A percentile compares a stretch with the other conserved stretches of the same genome.
Conservation (phyloP, 2,888 invertebrate species). For the Dimorphilus gyrociliatus region DNA sequence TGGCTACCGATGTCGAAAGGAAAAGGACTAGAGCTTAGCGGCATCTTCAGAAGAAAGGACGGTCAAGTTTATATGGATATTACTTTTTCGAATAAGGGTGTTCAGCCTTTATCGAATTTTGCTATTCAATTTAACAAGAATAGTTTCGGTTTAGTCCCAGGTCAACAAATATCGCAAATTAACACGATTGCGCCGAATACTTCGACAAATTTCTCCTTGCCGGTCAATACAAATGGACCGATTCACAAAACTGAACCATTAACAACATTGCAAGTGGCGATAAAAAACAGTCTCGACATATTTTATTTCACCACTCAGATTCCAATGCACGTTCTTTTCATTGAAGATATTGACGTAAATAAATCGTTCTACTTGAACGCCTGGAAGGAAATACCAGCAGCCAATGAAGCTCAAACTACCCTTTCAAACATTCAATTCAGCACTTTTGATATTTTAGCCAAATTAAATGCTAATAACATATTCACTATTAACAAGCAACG, state of each 20-base stretch:
- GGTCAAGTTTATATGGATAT: background rate
- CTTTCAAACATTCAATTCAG: no score
- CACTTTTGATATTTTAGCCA: no score
- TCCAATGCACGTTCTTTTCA: slow-evolving; percentile 71
- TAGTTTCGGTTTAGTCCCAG: slow-evolving; percentile 77
- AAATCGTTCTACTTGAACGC: slow-evolving; percentile 83
- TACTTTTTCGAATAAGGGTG: background rate
- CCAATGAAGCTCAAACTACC: slow-evolving; percentile 81
- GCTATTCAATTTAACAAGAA: slow-evolving; percentile 1
- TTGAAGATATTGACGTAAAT: slow-evolving; percentile 83
- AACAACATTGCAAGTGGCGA: slow-evolving; percentile 84
- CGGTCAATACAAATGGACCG: slow-evolving; percentile 66
- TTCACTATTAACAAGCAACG: slow-evolving; percentile 96
- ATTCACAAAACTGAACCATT: slow-evolving; percentile 95
- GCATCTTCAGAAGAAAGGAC: no score
- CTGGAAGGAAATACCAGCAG: slow-evolving; percentile 93
- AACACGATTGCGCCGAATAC: slow-evolving; percentile 64
- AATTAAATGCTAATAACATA: slow-evolving; percentile 86
- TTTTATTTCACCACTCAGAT: slow-evolving; percentile 85
- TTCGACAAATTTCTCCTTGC: slow-evolving; percentile 57
- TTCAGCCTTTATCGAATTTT: background rate
- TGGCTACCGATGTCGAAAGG: slow-evolving; percentile 90
- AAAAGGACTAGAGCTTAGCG: no score
- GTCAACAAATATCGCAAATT: slow-evolving; percentile 59
- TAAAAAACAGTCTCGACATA: slow-evolving; percentile 90